Conservation (phyloP, 2,888 invertebrate species). For the Machimus rusticus region DNA sequence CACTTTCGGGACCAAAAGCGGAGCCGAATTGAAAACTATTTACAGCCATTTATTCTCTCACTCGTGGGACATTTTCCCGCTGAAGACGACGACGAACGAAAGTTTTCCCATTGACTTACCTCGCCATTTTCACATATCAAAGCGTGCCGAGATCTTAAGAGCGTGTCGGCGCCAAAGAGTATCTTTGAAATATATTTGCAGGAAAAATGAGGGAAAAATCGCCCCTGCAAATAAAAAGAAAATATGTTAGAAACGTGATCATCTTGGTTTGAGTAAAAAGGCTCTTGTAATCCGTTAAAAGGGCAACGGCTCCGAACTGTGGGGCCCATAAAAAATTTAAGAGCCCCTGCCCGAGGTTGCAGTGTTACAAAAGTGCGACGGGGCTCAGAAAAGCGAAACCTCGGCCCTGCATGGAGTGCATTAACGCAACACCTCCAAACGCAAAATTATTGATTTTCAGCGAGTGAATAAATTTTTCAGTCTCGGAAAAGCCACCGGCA, state of each 20-base stretch:
- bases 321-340: conserved; percentile 8
- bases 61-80: neutral
- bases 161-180: neutral
- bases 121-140: conserved; percentile 4
- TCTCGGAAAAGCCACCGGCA: neutral
- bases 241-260: conserved; percentile 2
- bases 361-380: neutral
- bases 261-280: conserved; percentile 4
- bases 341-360: neutral
- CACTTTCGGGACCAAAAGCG: neutral
- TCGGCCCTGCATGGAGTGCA: neutral
- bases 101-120: conserved; percentile 13
- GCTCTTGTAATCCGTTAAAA: conserved; percentile 1
- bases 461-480: neutral
- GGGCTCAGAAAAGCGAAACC: neutral
- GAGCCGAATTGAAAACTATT: conserved; percentile 3
- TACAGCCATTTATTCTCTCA: conserved; percentile 10
- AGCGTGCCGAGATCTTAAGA: neutral
- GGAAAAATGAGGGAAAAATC: neutral
- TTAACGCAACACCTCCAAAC: neutral
- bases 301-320: conserved; percentile 1
- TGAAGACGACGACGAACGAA: neutral
- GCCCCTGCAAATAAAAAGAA: neutral
- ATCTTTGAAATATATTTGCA: neutral
- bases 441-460: neutral